phyloP scores from a whole-genome alignment of 2,113 vertebrate species.

The Illadopsis cleaveri region DNA sequence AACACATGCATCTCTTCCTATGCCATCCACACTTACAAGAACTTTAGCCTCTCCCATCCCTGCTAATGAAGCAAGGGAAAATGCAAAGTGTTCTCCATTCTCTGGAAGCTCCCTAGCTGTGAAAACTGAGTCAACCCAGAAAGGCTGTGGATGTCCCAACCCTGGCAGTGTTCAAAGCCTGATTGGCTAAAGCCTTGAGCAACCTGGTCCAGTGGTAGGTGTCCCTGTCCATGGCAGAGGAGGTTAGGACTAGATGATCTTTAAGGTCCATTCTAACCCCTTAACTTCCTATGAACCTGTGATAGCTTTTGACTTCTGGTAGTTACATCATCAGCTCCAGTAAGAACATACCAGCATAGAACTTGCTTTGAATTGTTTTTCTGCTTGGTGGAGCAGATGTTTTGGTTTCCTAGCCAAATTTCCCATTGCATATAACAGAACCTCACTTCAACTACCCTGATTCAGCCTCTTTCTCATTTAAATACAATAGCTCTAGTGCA shows the following conservation, averaged over 20 bases:
- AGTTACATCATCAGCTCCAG: background rate
- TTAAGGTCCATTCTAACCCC: background rate
- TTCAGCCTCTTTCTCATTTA: background rate
- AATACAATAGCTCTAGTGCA: background rate
- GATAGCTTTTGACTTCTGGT: background rate
- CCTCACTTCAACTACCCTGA: background rate
- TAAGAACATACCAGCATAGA: background rate
- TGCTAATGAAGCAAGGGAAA: background rate
- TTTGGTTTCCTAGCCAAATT: background rate
- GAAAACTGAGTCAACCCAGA: background rate
- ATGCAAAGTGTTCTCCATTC: background rate
- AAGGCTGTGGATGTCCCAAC: background rate
- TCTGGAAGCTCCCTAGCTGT: background rate
- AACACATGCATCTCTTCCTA: background rate
- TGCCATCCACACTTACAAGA: background rate
- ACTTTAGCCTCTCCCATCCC: background rate
- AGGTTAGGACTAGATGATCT: background rate
- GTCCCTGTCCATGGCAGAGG: background rate
- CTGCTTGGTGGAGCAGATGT: background rate
- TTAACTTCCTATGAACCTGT: background rate
- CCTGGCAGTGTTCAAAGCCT: background rate
- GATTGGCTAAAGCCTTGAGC: background rate
- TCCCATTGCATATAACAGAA: background rate
- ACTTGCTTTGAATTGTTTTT: background rate
- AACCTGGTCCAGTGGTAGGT: background rate